These are phyloP conservation scores for Typhlomys cinereus DNA, from an alignment of 2,113 vertebrate genomes.

Conservation along the genomic window DNA sequence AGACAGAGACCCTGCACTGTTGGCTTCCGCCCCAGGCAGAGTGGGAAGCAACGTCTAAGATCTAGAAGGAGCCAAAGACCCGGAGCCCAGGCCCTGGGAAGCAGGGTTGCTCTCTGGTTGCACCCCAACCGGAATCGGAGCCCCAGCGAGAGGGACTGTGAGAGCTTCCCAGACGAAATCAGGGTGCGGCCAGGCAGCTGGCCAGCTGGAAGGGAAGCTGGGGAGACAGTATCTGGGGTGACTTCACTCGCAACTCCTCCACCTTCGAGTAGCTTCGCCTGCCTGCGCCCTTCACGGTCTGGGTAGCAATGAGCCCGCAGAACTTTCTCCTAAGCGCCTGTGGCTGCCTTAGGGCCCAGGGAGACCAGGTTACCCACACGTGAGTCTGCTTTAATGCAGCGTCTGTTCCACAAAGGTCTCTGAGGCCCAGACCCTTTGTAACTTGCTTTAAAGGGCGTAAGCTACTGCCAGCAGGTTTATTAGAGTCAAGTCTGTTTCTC, in stretches of 20 bases:
- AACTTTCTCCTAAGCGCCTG: background rate
- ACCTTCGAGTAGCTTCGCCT: background rate
- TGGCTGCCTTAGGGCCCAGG: background rate
- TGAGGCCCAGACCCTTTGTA: background rate
- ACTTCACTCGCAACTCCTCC: background rate
- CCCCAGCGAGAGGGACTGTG: background rate
- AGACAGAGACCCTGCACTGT: background rate
- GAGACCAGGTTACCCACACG: background rate
- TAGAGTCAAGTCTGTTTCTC: background rate
- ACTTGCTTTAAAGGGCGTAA: background rate
- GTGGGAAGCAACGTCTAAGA: background rate
- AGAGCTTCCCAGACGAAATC: background rate
- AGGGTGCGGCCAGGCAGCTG: background rate
- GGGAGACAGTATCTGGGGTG: background rate
- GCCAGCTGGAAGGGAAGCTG: background rate
- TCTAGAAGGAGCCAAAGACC: background rate
- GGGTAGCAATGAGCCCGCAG: too few species aligned
- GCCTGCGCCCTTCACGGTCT: accelerated
- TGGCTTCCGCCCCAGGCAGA: accelerated
- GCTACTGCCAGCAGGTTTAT: background rate
- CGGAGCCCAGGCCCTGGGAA: background rate
- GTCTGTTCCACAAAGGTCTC: background rate
- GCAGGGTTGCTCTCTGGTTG: background rate
- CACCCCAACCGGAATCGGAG: background rate
- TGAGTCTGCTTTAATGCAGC: background rate